Conservation (phyloP, 2,888 invertebrate species). For the Limenitis camilla region DNA sequence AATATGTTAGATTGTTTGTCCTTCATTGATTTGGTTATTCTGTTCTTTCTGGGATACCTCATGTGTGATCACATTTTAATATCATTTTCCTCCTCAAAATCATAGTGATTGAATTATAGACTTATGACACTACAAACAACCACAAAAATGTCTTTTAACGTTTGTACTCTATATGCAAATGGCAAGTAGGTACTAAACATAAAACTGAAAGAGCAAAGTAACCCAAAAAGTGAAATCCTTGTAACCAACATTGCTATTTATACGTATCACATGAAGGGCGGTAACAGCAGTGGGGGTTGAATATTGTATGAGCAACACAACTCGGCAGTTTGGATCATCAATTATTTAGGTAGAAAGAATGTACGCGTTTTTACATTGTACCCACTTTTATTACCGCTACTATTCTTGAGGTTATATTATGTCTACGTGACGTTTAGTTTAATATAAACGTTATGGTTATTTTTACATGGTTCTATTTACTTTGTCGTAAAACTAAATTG, state of each 20-base stretch:
- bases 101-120: too few relatives aligned
- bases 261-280: constrained; percentile 44
- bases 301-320: constrained; percentile 73
- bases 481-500: too few relatives aligned
- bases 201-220: neutral
- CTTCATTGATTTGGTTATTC: too few relatives aligned
- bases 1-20: too few relatives aligned
- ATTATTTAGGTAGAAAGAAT: constrained; percentile 68
- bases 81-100: too few relatives aligned
- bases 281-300: constrained; percentile 63
- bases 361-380: constrained; percentile 64
- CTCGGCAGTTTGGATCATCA: constrained; percentile 71
- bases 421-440: constrained; percentile 15
- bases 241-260: constrained; percentile 19
- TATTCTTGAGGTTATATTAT: constrained; percentile 42
- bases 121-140: too few relatives aligned
- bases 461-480: too few relatives aligned
- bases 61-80: too few relatives aligned
- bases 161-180: neutral
- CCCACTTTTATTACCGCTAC: constrained; percentile 59
- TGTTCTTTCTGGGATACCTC: too few relatives aligned
- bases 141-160: neutral
- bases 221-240: constrained; percentile 14
- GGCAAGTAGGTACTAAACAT: neutral
- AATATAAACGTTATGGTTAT: too few relatives aligned